A percentile compares a stretch with the other conserved stretches of the same genome.
Conservation (phyloP, 2,113 vertebrate species). For the Dromas ardeola region DNA sequence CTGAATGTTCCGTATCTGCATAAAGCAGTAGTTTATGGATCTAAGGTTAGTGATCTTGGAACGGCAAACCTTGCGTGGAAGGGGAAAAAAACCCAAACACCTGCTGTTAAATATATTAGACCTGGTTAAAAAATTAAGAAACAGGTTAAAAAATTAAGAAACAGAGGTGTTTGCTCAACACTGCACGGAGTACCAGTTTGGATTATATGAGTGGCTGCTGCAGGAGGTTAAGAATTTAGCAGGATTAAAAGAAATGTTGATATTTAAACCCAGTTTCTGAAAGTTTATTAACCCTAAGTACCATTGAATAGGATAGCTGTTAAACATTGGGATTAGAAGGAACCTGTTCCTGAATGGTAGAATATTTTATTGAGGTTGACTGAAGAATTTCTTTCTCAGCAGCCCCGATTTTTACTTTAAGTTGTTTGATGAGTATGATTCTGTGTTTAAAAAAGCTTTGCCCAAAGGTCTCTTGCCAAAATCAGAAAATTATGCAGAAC, state of each 20-base stretch:
- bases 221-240: neutral
- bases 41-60: rapidly evolving
- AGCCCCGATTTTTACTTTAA: neutral
- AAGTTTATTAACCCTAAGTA: neutral
- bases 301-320: neutral
- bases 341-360: neutral
- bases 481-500: neutral
- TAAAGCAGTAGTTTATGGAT: neutral
- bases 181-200: too few relatives aligned
- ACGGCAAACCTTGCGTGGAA: neutral
- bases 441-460: neutral
- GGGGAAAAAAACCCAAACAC: neutral
- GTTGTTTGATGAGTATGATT: neutral
- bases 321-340: neutral
- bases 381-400: neutral
- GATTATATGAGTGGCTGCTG: neutral
- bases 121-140: neutral
- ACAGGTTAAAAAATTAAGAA: neutral
- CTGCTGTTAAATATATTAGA: neutral
- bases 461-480: neutral
- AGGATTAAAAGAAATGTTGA: neutral
- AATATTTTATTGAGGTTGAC: neutral
- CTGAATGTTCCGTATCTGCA: neutral
- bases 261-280: neutral
- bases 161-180: neutral